Evolutionary conservation across 2,888 invertebrate genomes (phyloP).

Genomic region (Eumerus sabulonum): DNA sequence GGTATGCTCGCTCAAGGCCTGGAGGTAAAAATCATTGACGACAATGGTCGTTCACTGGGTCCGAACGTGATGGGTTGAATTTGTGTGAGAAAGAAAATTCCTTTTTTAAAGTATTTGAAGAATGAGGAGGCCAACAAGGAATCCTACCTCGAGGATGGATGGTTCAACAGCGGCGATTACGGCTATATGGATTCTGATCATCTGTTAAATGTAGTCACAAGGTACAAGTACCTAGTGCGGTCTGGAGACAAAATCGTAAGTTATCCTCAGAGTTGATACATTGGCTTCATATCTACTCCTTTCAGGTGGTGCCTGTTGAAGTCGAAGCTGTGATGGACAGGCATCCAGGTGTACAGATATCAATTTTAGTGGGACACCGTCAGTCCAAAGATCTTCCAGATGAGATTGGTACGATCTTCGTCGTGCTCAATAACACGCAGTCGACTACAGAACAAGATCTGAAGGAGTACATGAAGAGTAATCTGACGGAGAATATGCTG

Average conservation of each 20-base stretch:
- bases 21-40: conserved; percentile 62
- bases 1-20: conserved; percentile 51
- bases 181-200: conserved; percentile 59
- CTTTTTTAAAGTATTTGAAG: conserved; percentile 56
- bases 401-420: conserved; percentile 62
- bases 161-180: conserved; percentile 65
- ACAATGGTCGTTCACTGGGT: conserved; percentile 38
- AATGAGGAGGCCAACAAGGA: conserved; percentile 22
- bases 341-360: conserved; percentile 37
- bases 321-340: conserved; percentile 54
- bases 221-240: conserved; percentile 58
- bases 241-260: conserved; percentile 56
- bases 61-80: conserved; percentile 58
- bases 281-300: background rate
- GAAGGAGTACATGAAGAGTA: background rate
- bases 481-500: background rate
- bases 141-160: conserved; percentile 36
- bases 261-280: too few species aligned
- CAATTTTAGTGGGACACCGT: conserved; percentile 53
- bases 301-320: conserved; percentile 61
- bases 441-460: conserved; percentile 7
- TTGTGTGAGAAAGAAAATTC: conserved; percentile 55
- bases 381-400: background rate
- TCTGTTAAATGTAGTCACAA: conserved; percentile 46
- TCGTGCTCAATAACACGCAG: conserved; percentile 5